phyloP scores from a whole-genome alignment of 2,797 vertebrate species.

The Oryzias dopingdopingensis region DNA sequence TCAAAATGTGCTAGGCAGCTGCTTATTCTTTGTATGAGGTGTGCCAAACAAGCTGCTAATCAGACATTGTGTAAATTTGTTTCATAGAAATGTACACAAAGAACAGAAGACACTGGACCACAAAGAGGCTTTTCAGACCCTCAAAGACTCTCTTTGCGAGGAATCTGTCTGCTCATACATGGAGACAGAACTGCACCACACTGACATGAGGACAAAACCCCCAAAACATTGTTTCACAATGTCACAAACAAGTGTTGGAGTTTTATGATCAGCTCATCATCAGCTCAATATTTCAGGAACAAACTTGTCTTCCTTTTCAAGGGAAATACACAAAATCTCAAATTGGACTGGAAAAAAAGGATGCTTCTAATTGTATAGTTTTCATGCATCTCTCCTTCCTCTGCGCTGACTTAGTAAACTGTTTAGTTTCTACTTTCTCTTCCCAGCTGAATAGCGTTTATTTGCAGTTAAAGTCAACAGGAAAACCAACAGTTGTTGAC shows the following conservation, averaged over 20 bases:
- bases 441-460: slow-evolving; percentile 10
- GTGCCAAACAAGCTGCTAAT: background rate
- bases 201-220: background rate
- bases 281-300: too few relatives aligned
- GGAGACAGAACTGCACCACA: background rate
- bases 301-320: too few relatives aligned
- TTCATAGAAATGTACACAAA: too few relatives aligned
- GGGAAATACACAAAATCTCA: too few relatives aligned
- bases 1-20: too few relatives aligned
- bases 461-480: slow-evolving; percentile 46
- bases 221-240: background rate
- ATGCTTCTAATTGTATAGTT: too few relatives aligned
- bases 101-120: background rate
- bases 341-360: too few relatives aligned
- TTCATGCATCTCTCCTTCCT: too few relatives aligned
- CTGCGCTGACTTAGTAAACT: too few relatives aligned
- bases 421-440: background rate
- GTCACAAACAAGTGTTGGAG: too few relatives aligned
- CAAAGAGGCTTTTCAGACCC: background rate
- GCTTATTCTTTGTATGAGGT: background rate
- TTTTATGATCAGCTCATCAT: too few relatives aligned
- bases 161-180: background rate
- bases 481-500: slow-evolving; percentile 44
- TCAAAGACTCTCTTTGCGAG: background rate
- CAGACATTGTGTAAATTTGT: background rate